Conservation (phyloP, 2,888 invertebrate genomes). For the Pyrrhia umbra region DNA sequence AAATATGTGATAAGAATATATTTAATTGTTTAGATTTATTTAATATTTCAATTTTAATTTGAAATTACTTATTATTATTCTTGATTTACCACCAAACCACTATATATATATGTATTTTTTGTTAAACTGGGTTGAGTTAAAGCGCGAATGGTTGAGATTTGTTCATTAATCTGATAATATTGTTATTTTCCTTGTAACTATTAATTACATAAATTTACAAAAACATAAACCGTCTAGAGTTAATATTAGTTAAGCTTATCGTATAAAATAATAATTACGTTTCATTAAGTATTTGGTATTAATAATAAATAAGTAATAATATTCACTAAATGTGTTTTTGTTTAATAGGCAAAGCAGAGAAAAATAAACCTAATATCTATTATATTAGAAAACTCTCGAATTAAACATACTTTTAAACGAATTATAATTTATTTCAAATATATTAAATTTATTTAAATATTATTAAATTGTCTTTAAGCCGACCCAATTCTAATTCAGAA, state of each 20-base stretch:
- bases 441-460: neutral
- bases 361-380: no score
- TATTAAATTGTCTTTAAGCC: neutral
- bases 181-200: constrained; percentile 45
- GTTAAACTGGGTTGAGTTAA: neutral
- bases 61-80: neutral
- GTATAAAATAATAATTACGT: neutral
- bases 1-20: no score
- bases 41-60: neutral
- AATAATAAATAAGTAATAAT: neutral
- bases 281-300: neutral
- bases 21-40: neutral
- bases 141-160: constrained; percentile 29
- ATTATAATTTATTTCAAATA: no score
- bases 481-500: neutral
- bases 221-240: constrained; percentile 5
- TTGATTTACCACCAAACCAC: constrained; percentile 41
- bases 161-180: constrained; percentile 28
- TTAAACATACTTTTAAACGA: no score
- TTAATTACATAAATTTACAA: constrained; percentile 32
- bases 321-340: no score
- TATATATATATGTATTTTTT: constrained; percentile 6
- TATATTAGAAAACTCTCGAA: no score
- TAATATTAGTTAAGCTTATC: constrained; percentile 17
- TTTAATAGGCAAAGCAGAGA: no score